A percentile compares a stretch with the other conserved stretches of the same genome.
Conservation (phyloP, 2,888 invertebrate genomes). For the Mesorhabditis spiculigera region DNA sequence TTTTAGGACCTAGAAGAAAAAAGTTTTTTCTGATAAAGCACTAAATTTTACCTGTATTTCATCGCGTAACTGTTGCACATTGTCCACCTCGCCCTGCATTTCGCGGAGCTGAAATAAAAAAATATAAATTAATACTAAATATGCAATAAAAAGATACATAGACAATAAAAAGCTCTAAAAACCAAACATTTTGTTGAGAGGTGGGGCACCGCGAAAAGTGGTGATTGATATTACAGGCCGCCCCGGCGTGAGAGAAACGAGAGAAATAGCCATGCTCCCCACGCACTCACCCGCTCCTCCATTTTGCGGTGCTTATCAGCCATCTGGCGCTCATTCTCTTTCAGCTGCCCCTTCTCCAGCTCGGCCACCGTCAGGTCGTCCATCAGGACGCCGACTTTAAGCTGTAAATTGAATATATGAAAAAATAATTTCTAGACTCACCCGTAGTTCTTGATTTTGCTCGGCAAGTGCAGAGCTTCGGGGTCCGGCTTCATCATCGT, state of each 20-base stretch:
- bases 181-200: background rate
- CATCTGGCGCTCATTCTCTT: background rate
- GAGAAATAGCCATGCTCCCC: too few species aligned
- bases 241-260: too few species aligned
- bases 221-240: too few species aligned
- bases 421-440: background rate
- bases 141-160: background rate
- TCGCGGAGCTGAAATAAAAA: background rate
- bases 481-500: background rate
- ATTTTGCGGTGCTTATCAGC: background rate
- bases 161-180: background rate
- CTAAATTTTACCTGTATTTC: conserved; percentile 1
- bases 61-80: background rate
- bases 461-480: background rate
- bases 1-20: background rate
- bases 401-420: background rate
- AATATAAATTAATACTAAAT: too few species aligned
- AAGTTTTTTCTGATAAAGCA: background rate
- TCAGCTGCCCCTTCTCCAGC: background rate
- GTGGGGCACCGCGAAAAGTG: background rate
- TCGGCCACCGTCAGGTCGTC: background rate
- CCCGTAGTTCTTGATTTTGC: background rate
- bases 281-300: background rate
- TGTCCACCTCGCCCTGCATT: background rate
- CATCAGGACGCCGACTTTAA: background rate